phyloP scores from a whole-genome alignment of 2,888 invertebrate species.

The Tenthredo mesomela region DNA sequence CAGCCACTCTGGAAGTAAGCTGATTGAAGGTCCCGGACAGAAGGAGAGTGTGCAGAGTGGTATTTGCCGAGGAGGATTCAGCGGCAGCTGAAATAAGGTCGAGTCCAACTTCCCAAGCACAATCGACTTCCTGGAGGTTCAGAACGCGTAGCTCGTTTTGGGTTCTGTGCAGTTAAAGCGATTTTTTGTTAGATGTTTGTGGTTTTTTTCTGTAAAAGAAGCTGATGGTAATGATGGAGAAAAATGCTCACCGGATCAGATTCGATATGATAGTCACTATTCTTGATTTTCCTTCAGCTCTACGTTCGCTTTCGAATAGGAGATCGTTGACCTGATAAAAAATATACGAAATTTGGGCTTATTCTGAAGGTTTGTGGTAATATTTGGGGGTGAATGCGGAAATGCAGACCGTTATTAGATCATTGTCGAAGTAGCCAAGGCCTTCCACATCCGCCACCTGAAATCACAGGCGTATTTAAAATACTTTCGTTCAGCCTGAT shows the following conservation, averaged over 20 bases:
- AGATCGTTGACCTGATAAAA: constrained; percentile 46
- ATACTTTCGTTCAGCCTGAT: not conserved
- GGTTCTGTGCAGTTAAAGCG: not conserved
- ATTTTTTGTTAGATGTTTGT: not conserved
- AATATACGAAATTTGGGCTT: not conserved
- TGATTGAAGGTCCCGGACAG: constrained; percentile 43
- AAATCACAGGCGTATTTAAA: not conserved
- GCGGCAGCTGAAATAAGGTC: constrained; percentile 17
- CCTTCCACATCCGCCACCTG: constrained; percentile 51
- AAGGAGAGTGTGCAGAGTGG: constrained; percentile 38
- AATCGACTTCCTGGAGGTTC: constrained; percentile 40
- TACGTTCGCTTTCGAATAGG: constrained; percentile 38
- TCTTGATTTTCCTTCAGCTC: constrained; percentile 30
- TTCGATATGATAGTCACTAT: not conserved
- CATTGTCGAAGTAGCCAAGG: constrained; percentile 34
- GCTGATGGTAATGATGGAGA: not conserved
- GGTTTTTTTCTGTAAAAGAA: not conserved
- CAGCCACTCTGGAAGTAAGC: constrained; percentile 4
- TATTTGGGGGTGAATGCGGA: constrained; percentile 44
- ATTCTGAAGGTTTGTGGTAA: not conserved
- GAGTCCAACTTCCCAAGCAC: constrained; percentile 41
- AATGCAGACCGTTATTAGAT: constrained; percentile 44
- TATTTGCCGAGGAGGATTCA: constrained; percentile 11
- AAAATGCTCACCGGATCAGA: constrained; percentile 26
- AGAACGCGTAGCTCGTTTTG: constrained; percentile 39